A percentile compares a stretch with the other conserved stretches of the same genome.
phyloP scores from a whole-genome alignment of 2,113 vertebrate genomes.

The Larimichthys crocea region DNA sequence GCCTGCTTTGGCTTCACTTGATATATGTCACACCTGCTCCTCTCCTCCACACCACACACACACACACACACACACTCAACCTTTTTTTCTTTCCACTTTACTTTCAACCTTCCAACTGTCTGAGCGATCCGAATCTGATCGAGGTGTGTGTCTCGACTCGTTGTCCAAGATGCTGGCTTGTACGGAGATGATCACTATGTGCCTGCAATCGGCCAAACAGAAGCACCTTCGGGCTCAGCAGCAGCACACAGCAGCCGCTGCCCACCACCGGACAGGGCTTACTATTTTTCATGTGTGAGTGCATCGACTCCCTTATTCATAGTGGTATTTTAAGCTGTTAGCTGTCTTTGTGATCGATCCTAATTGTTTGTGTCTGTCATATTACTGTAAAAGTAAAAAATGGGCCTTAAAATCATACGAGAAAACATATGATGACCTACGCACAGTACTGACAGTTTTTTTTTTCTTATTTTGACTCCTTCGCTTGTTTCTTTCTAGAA shows the following conservation, averaged over 20 bases:
- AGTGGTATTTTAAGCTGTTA: not conserved
- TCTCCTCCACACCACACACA: not conserved
- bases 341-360: rapidly evolving
- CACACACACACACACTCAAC: not conserved
- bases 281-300: constrained; percentile 86
- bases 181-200: constrained; percentile 88
- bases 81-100: too few relatives aligned
- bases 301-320: constrained; percentile 1
- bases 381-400: not conserved
- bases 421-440: not conserved
- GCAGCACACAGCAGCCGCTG: constrained; percentile 69
- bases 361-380: too few relatives aligned
- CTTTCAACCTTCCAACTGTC: not conserved
- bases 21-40: constrained; percentile 44
- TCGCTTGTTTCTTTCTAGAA: not conserved
- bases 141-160: constrained; percentile 16
- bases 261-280: constrained; percentile 77
- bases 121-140: not conserved
- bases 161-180: constrained; percentile 83
- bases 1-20: constrained; percentile 16
- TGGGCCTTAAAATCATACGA: not conserved
- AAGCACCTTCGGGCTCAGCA: constrained; percentile 80
- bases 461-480: not conserved
- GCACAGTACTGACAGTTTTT: not conserved
- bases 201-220: constrained; percentile 86